Evolutionary conservation across 1,140 invertebrate genomes (phyloP).

Genomic region (Aphaenogaster rudis): DNA sequence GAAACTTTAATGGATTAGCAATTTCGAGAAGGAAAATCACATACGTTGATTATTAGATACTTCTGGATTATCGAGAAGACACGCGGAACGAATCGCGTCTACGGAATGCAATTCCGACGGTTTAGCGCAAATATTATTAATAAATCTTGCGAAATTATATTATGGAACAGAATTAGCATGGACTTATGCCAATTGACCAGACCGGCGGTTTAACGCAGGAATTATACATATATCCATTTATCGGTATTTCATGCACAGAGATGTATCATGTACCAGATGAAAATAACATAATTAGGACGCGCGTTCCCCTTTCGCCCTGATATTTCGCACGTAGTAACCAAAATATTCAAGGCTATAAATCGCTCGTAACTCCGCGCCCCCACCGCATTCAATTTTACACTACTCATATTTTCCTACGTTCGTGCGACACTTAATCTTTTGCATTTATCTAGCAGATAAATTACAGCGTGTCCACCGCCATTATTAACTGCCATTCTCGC

Average conservation of each 20-base stretch:
- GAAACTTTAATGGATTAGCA: background rate
- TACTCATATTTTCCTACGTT: conserved; percentile 54
- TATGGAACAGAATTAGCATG: conserved; percentile 23
- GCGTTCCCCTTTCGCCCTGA: conserved; percentile 20
- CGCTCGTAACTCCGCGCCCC: conserved; percentile 36
- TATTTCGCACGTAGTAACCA: conserved; percentile 33
- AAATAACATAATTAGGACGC: conserved; percentile 62
- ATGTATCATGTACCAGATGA: conserved; percentile 59
- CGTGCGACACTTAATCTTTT: conserved; percentile 36
- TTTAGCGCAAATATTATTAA: conserved; percentile 27
- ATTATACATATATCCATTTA: conserved; percentile 39
- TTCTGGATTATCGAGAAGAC: background rate
- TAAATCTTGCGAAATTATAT: conserved; percentile 30
- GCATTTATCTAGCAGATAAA: conserved; percentile 57
- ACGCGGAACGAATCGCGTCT: background rate
- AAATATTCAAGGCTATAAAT: conserved; percentile 63
- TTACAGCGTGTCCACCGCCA: background rate
- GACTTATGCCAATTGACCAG: conserved; percentile 45
- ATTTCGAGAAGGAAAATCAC: background rate
- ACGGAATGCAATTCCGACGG: background rate
- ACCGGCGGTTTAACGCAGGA: conserved; percentile 34
- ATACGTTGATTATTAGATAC: background rate
- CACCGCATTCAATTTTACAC: conserved; percentile 52
- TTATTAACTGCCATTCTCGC: conserved; percentile 45
- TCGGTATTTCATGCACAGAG: conserved; percentile 31